Base-by-base conservation (phyloP, 2,113 vertebrate genomes). In the Nesoenas mayeri region DNA sequence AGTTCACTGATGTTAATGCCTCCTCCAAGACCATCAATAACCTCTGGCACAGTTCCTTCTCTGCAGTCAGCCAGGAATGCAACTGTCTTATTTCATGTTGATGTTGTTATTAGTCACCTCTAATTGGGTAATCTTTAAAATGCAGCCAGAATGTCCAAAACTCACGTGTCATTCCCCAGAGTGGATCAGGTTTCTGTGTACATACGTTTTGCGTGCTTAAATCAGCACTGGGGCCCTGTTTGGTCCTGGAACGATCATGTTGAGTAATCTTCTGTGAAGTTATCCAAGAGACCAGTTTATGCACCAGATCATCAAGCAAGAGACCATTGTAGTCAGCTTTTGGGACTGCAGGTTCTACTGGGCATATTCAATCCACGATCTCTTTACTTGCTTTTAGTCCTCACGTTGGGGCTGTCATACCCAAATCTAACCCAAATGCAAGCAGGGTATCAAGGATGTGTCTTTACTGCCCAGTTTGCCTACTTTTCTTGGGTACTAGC, bases 311-410 rank as follows among this genome's bases (percentile, higher is more conserved):
- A 2, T 77, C 15, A 20, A 26, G 17, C 38, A 36, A 51, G 69
- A 73, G 34, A 32, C 22, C 18, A 0, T 10, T 67, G 15, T 22
- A 31, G 28, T 42, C 58, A 50, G 12, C 58, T 71, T 54, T 38
- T 84, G 75, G 32, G 56, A 11, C 77, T 67, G 15, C 32, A 19
- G 34, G 38, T 60, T 5, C 61, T 64, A 2, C 12, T 38, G 29
- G 53, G 16, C 1, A 1, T 38, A 4, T 58, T 78, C 65, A 67
- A 0, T 28, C 6, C 0, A 21, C 44, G 16, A 12, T 40, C 4
- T 62, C 50, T 58, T 10, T 22, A 9, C 21, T 65, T 65, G 51
- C 24, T 58, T 84, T 72, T 42, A 44, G 32, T 60, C 38, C 34
- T 80, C 20, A 1, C 5, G 5, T 14, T 58, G 72, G 38, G 24